Evolutionary conservation across 1,140 invertebrate species (phyloP), one percentile per base, ranked within the genome.

Genomic region (Onthophagus taurus): DNA sequence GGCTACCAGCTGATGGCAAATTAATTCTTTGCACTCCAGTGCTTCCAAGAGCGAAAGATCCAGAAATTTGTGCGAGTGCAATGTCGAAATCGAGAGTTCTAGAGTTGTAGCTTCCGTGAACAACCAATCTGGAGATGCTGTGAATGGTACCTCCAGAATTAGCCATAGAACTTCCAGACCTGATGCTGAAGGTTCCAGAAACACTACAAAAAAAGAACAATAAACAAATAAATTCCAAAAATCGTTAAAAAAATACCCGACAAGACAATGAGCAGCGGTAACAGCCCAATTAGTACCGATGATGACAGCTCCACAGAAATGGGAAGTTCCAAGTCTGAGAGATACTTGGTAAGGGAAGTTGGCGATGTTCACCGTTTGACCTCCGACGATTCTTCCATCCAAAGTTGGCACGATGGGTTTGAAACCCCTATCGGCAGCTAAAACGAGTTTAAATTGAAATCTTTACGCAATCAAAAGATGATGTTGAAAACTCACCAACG

Each of bases 271-370:
- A 20, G 70, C 71, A 26, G 72, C 71, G 0, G 72, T 74, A 2
- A 73, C 34, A n/a, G 71, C 54, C 51, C 63, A 66, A 18, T 49
- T 49, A 0, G 54, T 30, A 13, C 68, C 68, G 13, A 80, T 69
- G 12, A 81, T 66, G 2, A 76, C 64, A 3, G 74, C 78, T 2
- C 78, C 78, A 49, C 78, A 80, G 20, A 69, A 60, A 49, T 78
- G 75, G 55, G 65, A 9, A 53, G 52, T 2, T 51, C 0, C 34
- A 45, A 60, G 33, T 20, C 66, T 58, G 12, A 72, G 47, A 4
- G 69, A 71, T 1, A 59, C 65, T 49, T 71, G 68, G 47, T 69
- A 70, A 0, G 69, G 69, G 13, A 61, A 54, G 0, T 57, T 50
- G 6, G 60, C 63, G 4, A 63, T 64, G 4, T 60, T 60, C 0